Percentiles rank a stretch among this genome's conserved stretches.
Conservation (phyloP, 1,140 invertebrate species). For the Meloidogyne hapla region DNA sequence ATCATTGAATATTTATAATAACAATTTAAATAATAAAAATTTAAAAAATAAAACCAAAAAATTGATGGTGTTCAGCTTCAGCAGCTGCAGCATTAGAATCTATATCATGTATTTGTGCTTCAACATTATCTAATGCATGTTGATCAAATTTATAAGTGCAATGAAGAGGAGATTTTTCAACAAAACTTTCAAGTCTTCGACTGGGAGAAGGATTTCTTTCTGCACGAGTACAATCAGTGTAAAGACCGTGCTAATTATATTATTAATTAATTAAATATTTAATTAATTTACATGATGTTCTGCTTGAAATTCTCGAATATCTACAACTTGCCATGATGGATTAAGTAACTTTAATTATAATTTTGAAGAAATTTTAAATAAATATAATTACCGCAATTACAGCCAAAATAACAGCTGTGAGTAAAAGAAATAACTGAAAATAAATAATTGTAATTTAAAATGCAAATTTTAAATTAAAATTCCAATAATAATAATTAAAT, state of each 20-base stretch:
- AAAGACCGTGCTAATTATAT: slow-evolving; percentile 59
- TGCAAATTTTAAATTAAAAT: slow-evolving; percentile 15
- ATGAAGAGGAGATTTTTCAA: slow-evolving; percentile 54
- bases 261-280: background rate
- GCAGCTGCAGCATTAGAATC: slow-evolving; percentile 60
- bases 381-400: slow-evolving; percentile 48
- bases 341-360: slow-evolving; percentile 21
- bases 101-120: slow-evolving; percentile 54
- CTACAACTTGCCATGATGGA: slow-evolving; percentile 62
- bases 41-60: slow-evolving; percentile 56
- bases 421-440: slow-evolving; percentile 46
- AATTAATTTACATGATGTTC: slow-evolving; percentile 56
- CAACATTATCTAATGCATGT: slow-evolving; percentile 51
- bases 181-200: slow-evolving; percentile 22
- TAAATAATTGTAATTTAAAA: background rate
- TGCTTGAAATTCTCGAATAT: slow-evolving; percentile 59
- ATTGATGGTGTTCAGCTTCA: slow-evolving; percentile 62
- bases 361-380: background rate
- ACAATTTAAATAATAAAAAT: background rate
- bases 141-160: slow-evolving; percentile 63
- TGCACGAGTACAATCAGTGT: slow-evolving; percentile 58
- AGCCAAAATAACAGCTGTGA: slow-evolving; percentile 51
- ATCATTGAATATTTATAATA: too few relatives aligned
- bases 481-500: slow-evolving; percentile 14
- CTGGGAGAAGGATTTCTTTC: slow-evolving; percentile 34